Conservation (phyloP, 1,140 invertebrate species). For the Halictus rubicundus region DNA sequence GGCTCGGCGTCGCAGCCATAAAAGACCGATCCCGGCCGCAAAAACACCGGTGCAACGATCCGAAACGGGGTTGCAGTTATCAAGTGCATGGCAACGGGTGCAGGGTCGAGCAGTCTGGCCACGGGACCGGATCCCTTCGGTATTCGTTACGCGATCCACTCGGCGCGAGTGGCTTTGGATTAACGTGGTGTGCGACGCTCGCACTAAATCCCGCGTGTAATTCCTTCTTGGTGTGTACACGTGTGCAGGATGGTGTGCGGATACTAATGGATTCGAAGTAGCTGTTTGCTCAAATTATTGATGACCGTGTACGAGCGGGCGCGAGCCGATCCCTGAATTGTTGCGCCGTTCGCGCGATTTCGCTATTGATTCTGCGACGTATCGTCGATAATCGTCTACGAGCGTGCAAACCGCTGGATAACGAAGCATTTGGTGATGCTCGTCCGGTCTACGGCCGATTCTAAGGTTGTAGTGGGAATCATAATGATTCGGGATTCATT, state of each 20-base stretch:
- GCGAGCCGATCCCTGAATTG: conserved; percentile 8
- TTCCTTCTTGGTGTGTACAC: background rate
- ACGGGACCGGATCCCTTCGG: background rate
- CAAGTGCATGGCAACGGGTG: too few relatives aligned
- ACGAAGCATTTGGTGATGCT: too few relatives aligned
- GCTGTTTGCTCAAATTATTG: conserved; percentile 37
- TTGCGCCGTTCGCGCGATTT: conserved; percentile 8
- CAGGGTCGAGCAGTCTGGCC: background rate
- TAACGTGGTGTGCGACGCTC: conserved; percentile 17
- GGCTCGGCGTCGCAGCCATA: too few relatives aligned
- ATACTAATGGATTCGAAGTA: conserved; percentile 44
- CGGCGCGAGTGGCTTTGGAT: background rate
- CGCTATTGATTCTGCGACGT: background rate
- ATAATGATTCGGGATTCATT: background rate
- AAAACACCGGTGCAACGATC: too few relatives aligned
- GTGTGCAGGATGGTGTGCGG: background rate
- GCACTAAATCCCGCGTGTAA: conserved; percentile 21
- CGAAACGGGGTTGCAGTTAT: too few relatives aligned
- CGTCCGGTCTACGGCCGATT: too few relatives aligned
- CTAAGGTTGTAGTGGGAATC: too few relatives aligned
- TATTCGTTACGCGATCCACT: background rate
- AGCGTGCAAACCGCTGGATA: too few relatives aligned
- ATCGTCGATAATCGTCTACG: too few relatives aligned
- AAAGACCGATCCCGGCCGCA: too few relatives aligned
- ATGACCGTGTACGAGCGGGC: background rate